A percentile compares a stretch with the other conserved stretches of the same genome.
Evolutionary conservation across 2,888 invertebrate genomes (phyloP).

Genomic region (Drosophila maculinotata): DNA sequence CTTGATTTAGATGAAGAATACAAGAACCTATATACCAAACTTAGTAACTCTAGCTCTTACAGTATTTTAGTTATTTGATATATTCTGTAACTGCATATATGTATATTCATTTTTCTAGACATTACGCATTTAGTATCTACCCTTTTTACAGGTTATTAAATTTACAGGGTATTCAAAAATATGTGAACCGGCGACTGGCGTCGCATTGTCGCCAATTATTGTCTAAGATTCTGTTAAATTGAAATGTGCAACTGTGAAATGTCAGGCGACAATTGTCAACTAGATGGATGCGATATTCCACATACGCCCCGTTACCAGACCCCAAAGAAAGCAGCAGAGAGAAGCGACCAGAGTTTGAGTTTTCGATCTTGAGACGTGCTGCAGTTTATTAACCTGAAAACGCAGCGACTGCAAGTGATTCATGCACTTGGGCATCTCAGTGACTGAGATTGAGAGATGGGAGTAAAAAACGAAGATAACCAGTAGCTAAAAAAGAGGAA

Average conservation of each 20-base stretch:
- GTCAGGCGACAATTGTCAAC: constrained; percentile 80
- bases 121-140: too few species aligned
- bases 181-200: constrained; percentile 37
- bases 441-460: constrained; percentile 16
- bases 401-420: constrained; percentile 5
- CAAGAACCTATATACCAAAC: too few species aligned
- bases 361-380: constrained; percentile 5
- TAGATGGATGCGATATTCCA: constrained; percentile 76
- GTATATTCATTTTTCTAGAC: too few species aligned
- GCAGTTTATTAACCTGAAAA: constrained; percentile 59
- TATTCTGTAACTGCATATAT: too few species aligned
- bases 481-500: constrained; percentile 9
- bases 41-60: neutral
- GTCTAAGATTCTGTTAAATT: constrained; percentile 75
- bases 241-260: constrained; percentile 83
- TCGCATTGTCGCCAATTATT: constrained; percentile 59
- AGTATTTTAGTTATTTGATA: neutral
- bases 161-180: constrained; percentile 9
- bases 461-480: constrained; percentile 10
- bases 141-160: neutral
- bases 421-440: constrained; percentile 19
- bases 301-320: constrained; percentile 62
- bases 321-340: constrained; percentile 7
- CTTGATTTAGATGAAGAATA: neutral
- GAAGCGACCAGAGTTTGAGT: neutral